These are phyloP conservation scores for Exephanes ischioxanthus DNA, from an alignment of 2,888 invertebrate species.

Conservation along the genomic window DNA sequence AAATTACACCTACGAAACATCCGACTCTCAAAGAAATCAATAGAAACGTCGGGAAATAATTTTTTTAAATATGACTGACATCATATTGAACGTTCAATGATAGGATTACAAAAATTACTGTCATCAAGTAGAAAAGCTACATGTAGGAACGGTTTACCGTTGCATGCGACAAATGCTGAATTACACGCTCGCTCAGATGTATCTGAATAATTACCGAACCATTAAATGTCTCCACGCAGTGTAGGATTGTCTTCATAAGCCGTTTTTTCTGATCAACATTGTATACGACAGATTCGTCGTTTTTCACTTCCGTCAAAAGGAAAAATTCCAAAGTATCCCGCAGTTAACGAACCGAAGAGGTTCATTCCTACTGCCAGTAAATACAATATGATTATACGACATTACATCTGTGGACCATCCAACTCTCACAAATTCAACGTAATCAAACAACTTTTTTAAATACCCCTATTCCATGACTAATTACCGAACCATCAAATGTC, in stretches of 20 bases:
- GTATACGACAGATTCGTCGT: background rate
- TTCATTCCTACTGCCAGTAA: background rate
- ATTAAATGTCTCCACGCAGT: no score
- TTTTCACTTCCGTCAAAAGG: background rate
- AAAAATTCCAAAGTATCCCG: background rate
- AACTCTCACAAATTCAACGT: no score
- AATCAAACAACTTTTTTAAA: no score
- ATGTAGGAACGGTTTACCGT: background rate
- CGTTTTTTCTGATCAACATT: background rate
- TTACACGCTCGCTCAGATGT: background rate
- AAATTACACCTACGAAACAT: background rate
- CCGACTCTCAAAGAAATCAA: no score
- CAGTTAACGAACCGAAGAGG: background rate
- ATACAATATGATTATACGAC: no score
- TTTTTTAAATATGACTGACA: background rate
- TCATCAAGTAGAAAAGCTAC: background rate
- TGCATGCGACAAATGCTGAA: background rate
- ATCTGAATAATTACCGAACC: background rate
- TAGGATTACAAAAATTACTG: background rate
- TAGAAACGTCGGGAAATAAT: background rate
- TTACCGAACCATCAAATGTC: no score
- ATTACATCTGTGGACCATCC: no score
- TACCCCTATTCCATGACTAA: no score
- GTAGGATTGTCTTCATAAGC: no score
- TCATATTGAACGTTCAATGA: background rate